phyloP scores from a whole-genome alignment of 1,140 invertebrate genomes.

The Sarcophaga bullata region DNA sequence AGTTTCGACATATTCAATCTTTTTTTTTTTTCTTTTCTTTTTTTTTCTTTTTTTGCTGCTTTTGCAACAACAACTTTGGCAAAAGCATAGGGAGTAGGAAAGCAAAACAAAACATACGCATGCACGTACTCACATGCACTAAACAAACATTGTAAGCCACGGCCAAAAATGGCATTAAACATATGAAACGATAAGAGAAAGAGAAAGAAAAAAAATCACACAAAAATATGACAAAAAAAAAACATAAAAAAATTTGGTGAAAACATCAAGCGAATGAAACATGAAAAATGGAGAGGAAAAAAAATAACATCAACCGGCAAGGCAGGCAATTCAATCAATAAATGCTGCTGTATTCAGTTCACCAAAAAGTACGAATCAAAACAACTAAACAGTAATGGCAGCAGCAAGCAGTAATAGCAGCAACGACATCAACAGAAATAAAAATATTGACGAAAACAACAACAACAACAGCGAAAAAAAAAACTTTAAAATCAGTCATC shows the following conservation, averaged over 20 bases:
- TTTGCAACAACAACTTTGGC: too few relatives aligned
- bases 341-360: constrained; percentile 3
- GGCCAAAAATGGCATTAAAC: constrained; percentile 21
- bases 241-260: neutral
- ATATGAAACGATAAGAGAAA: neutral
- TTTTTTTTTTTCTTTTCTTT: neutral
- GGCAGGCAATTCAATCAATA: constrained; percentile 21
- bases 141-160: neutral
- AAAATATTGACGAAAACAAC: too few relatives aligned
- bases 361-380: neutral
- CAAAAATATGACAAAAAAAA: too few relatives aligned
- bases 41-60: neutral
- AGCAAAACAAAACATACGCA: constrained; percentile 1
- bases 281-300: too few relatives aligned
- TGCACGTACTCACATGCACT: neutral
- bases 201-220: neutral
- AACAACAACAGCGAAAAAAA: neutral
- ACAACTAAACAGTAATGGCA: neutral
- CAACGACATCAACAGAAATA: neutral
- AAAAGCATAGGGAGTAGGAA: neutral
- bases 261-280: neutral
- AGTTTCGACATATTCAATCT: constrained; percentile 26
- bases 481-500: neutral
- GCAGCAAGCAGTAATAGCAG: neutral
- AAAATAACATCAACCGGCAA: neutral